Base-by-base conservation (phyloP, 92 coral and sea anemone genomes). In the Porites lobata region DNA sequence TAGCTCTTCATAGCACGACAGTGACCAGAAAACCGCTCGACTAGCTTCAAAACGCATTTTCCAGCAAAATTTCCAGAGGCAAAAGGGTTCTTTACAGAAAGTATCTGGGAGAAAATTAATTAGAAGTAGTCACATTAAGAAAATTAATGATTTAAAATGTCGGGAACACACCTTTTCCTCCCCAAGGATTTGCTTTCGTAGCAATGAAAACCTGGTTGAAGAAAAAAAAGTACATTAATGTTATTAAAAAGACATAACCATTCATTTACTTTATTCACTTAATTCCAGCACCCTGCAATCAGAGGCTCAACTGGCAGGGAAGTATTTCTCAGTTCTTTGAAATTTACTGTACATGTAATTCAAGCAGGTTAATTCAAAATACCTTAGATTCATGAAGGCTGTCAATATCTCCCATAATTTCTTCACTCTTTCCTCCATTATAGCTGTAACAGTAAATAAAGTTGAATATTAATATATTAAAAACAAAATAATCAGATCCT, bases 341-440 rank as follows among this genome's bases (percentile, higher is more conserved):
- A 80, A 21, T 22, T 20, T 12, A 50, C 11, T 24, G 17, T 10
- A 1, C 1, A 22, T 21, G 19, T 11, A 18, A 9, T 52, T 21
- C 47, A 38, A 56, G 61, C 15, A 10, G 15, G 13, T 21, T 58
- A 32, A 3, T 50, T 47, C 19, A 8, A 29, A 68, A 54, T 85
- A 92, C 95, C 94, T 94, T 88, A 6, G 93, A 86, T 80, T 91
- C 92, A 76, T 87, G 91, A 47, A 95, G 84, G 29, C 94, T 70
- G 18, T 86, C 93, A 43, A 96, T 93, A 15, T 95, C 77, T 51
- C 98, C 98, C 72, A 96, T 82, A 52, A 88, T 80, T 75, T 88
- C 88, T 69, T 96, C 99, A 75, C 94, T 92, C 86, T 95, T 95
- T 38, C 98, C 96, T 74, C 73, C 85, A 11, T 78, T 80, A 71